A percentile compares a stretch with the other conserved stretches of the same genome.
Evolutionary conservation across 2,113 vertebrate genomes (phyloP).

Genomic region (Spea bombifrons): DNA sequence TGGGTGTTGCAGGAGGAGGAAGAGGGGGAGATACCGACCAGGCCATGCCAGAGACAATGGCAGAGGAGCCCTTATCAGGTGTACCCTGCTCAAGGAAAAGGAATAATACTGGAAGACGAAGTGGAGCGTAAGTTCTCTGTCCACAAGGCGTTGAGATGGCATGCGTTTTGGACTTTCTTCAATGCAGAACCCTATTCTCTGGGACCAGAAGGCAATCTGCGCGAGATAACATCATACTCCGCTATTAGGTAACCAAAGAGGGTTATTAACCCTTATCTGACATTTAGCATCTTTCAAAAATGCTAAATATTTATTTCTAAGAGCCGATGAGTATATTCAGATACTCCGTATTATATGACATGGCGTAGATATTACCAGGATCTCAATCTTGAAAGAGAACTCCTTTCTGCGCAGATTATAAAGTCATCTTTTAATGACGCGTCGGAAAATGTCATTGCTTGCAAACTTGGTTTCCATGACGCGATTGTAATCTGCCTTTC

Average conservation of each 20-base stretch:
- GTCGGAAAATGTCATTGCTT: not conserved
- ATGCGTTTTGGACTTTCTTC: not conserved
- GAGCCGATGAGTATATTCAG: not conserved
- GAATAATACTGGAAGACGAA: slow-evolving; percentile 41
- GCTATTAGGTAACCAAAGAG: not conserved
- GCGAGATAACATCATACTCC: not conserved
- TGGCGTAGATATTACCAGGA: too few species aligned
- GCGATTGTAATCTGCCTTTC: not conserved
- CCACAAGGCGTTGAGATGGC: not conserved
- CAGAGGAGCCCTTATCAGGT: slow-evolving; percentile 68
- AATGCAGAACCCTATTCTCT: not conserved
- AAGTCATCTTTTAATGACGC: too few species aligned
- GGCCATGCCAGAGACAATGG: slow-evolving; percentile 53
- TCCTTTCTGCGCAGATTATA: too few species aligned
- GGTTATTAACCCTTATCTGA: not conserved
- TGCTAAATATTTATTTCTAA: slow-evolving; percentile 3
- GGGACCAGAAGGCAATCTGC: not conserved
- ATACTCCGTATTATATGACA: not conserved
- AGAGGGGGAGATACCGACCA: slow-evolving; percentile 70
- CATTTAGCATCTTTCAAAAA: not conserved
- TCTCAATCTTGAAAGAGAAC: too few species aligned
- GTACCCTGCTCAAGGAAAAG: slow-evolving; percentile 62
- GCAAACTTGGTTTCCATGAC: not conserved
- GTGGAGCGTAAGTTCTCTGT: not conserved
- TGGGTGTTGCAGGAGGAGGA: slow-evolving; percentile 65